Evolutionary conservation across 2,888 invertebrate species (phyloP).

Genomic region (Nezara viridula): DNA sequence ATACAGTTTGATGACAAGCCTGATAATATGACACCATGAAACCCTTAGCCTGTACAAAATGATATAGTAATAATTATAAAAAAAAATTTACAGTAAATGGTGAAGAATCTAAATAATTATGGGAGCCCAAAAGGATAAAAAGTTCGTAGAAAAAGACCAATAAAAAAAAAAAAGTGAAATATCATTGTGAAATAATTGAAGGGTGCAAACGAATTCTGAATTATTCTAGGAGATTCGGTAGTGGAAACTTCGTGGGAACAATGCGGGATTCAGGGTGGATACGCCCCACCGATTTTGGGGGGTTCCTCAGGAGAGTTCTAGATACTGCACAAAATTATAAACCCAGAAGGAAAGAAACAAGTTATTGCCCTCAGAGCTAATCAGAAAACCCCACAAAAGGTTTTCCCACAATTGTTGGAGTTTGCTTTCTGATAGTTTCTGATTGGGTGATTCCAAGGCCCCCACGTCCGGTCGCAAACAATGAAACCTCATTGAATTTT

Average conservation of each 20-base stretch:
- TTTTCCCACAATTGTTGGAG: conserved; percentile 57
- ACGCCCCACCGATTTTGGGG: neutral
- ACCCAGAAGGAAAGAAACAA: neutral
- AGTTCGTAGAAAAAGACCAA: neutral
- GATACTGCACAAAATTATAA: neutral
- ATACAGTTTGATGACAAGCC: neutral
- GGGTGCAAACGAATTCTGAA: neutral
- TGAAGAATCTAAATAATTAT: neutral
- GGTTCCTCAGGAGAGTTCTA: neutral
- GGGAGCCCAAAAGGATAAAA: neutral
- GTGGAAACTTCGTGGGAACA: neutral
- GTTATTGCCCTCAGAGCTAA: conserved; percentile 27
- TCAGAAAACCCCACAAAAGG: conserved; percentile 34
- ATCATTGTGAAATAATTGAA: neutral
- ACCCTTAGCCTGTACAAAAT: neutral
- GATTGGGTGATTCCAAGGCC: conserved; percentile 55
- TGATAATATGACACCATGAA: neutral
- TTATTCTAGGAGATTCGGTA: neutral
- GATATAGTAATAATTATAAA: neutral
- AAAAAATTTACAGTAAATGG: too few species aligned
- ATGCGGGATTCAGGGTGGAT: neutral
- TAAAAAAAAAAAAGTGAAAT: neutral
- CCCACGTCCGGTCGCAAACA: conserved; percentile 54
- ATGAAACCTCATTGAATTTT: conserved; percentile 56
- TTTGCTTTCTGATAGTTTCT: conserved; percentile 36